phyloP scores from a whole-genome alignment of 2,888 invertebrate species.

The Fragum whitleyi region DNA sequence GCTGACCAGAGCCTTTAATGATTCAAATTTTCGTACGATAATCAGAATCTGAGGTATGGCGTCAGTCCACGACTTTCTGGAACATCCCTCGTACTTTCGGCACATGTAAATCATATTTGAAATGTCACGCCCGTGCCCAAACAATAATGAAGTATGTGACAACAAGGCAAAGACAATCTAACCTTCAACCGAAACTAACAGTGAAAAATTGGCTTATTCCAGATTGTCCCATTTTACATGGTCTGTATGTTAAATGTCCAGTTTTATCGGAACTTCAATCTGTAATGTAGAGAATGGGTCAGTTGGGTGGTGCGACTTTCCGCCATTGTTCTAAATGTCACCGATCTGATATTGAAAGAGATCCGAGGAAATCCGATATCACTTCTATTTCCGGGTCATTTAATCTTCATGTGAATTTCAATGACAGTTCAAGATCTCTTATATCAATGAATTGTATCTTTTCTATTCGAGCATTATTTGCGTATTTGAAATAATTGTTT shows the following conservation, averaged over 20 bases:
- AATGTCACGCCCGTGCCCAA: too few species aligned
- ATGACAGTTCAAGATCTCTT: not conserved
- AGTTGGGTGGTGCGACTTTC: conserved; percentile 45
- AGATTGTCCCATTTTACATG: too few species aligned
- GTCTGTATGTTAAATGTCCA: not conserved
- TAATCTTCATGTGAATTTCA: conserved; percentile 13
- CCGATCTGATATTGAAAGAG: conserved; percentile 30
- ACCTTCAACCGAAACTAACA: too few species aligned
- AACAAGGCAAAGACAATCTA: too few species aligned
- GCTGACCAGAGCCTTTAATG: too few species aligned
- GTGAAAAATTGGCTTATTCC: too few species aligned
- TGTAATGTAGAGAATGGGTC: conserved; percentile 18
- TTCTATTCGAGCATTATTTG: not conserved
- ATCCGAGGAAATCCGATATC: conserved; percentile 47
- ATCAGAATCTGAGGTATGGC: too few species aligned
- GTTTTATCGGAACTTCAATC: conserved; percentile 7
- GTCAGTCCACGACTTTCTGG: too few species aligned
- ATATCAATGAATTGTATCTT: conserved; percentile 1
- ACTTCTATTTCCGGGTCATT: conserved; percentile 48
- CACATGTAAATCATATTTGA: too few species aligned
- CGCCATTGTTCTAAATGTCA: conserved; percentile 46
- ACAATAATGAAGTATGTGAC: too few species aligned
- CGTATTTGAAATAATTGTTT: not conserved
- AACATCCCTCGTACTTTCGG: too few species aligned
- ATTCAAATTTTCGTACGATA: too few species aligned